Base-by-base conservation (phyloP, 2,113 vertebrate species). In the Laticauda colubrina region DNA sequence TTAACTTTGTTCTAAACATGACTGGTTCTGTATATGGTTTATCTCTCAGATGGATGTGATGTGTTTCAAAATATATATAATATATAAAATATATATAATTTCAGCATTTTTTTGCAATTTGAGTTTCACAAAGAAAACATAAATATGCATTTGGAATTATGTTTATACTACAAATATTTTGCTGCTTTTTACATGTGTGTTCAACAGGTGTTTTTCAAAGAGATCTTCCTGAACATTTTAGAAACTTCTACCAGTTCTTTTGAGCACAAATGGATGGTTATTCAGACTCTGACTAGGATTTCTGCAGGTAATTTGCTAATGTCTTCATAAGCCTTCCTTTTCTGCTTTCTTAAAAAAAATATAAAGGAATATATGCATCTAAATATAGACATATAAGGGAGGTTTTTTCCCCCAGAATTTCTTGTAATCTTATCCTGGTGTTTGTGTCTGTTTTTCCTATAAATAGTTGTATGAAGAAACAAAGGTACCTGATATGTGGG, bases 231-330 rank as follows among this genome's bases (percentile, higher is more conserved):
- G 93, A 99, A 99, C 96, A 99, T 99, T 96, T 97, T 99, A 94
- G 99, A 99, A 96, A 99, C 99, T 1, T 98, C 99, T 14, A 98
- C 98, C 85, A 99, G 99, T 97, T 99, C 99, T 57, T 99, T 99
- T 93, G 99, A 99, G 94, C 99, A 99, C 97, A 99, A 99, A 94
- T 99, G 99, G 99, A 99, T 99, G 99, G 99, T 99, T 87, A 99
- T 99, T 95, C 99, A 99, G 97, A 99, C 99, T 9, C 98, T 99
- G 91, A 99, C 99, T 2, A 98, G 99, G 95, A 99, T 99, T 97
- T 99, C 99, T 97, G 99, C 99, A 98, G 99, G 99, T 99, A 97
- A 85, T 93, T 56, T 24, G 93, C 85, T 3, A 91, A 85, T 43
- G 64, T 89, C 59, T 8, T 85, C 85, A 59, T 92, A 9, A 15